Evolutionary conservation across 2,888 invertebrate species (phyloP).

Genomic region (Folsomia manolachei): DNA sequence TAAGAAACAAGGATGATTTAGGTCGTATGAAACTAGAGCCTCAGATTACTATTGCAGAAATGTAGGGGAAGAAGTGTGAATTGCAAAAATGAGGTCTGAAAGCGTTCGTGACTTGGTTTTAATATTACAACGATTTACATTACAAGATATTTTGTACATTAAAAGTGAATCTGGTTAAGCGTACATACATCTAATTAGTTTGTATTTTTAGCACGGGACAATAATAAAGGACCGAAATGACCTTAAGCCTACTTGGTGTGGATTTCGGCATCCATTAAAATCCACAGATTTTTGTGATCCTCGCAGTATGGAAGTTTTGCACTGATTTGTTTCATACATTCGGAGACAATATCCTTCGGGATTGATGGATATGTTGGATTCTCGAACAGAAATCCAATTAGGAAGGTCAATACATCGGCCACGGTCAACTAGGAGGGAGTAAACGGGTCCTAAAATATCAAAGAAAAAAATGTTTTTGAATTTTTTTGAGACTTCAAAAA

Average conservation of each 20-base stretch:
- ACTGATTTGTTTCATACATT: background rate
- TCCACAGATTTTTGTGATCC: background rate
- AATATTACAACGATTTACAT: background rate
- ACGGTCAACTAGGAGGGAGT: background rate
- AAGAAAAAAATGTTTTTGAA: background rate
- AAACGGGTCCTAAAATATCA: background rate
- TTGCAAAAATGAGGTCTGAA: no score
- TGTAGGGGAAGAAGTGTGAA: no score
- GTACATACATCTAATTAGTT: background rate
- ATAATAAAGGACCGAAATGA: background rate
- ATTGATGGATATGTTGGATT: background rate
- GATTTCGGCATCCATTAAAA: background rate
- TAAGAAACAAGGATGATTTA: no score
- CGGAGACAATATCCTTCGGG: conserved; percentile 3
- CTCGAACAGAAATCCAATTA: background rate
- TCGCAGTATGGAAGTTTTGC: background rate
- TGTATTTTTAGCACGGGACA: background rate
- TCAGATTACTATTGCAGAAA: no score
- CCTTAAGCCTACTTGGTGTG: background rate
- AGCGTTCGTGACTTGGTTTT: no score
- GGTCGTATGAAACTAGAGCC: no score
- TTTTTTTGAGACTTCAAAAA: background rate
- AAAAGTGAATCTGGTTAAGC: no score
- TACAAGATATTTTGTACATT: no score
- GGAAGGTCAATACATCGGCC: conserved; percentile 1